Evolutionary conservation across 2,888 invertebrate genomes (phyloP), one percentile per base, ranked within the genome.

Genomic region (Octodonta nipae): DNA sequence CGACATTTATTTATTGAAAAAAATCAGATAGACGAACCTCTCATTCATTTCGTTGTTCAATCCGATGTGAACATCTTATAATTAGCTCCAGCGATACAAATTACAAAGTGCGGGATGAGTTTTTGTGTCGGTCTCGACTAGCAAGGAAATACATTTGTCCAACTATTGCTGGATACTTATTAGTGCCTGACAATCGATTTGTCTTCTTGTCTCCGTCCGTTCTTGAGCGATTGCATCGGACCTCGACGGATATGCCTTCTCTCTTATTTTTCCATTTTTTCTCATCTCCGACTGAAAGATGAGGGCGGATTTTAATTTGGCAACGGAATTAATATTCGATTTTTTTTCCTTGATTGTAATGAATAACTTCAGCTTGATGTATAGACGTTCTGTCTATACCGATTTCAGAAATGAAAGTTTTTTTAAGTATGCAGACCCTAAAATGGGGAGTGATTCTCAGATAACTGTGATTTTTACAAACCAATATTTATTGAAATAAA

Each of bases 161-260:
- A 49, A 52, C 59, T 52, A 57, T 57, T 58, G 56, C 60, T 56
- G 60, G 61, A 59, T 61, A 62, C 64, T 65, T 65, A 65, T 65
- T 65, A 65, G 61, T 55, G 62, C 56, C 63, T 64, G 64, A 64
- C 64, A 60, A 61, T 63, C 65, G 64, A 65, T 65, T 65, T 65
- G 64, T 65, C 65, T 64, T 63, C 59, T 61, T 58, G 20, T 20
- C 15, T 12, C 15, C 20, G 20, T 55, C 55, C 49, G 54, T 48
- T 49, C 50, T 52, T 50, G n/a, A n/a, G n/a, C n/a, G n/a, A n/a
- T n/a, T n/a, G n/a, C n/a, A n/a, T n/a, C n/a, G n/a, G n/a, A n/a
- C n/a, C n/a, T n/a, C n/a, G n/a, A n/a, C n/a, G n/a, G n/a, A n/a
- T n/a, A 49, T 49, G 47, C 47, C 45, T 48, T n/a, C n/a, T n/a